phyloP scores from a whole-genome alignment of 2,888 invertebrate genomes.

The Ramazzottius varieornatus region DNA sequence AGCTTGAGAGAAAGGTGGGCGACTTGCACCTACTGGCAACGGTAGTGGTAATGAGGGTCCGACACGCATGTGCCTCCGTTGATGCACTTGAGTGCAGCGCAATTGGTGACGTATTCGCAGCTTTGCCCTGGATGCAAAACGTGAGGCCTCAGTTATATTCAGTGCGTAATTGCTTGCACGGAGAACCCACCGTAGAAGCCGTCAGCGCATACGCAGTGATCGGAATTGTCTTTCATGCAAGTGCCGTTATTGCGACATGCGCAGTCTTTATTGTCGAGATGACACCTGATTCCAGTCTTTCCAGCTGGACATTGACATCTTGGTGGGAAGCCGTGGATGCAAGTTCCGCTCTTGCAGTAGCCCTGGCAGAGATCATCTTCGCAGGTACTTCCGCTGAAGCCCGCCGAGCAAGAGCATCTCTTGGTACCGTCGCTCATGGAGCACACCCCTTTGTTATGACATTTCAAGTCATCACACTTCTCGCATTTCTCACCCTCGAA shows the following conservation, averaged over 20 bases:
- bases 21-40: not conserved
- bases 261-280: conserved; percentile 28
- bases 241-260: conserved; percentile 16
- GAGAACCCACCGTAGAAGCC: not conserved
- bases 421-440: conserved; percentile 15
- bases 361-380: conserved; percentile 32
- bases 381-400: conserved; percentile 33
- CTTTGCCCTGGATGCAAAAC: not conserved
- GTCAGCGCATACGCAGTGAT: not conserved
- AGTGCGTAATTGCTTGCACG: no score
- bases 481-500: conserved; percentile 12
- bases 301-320: conserved; percentile 26
- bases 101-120: not conserved
- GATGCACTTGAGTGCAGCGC: not conserved
- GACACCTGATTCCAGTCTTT: conserved; percentile 28
- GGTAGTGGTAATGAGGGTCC: not conserved
- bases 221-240: no score
- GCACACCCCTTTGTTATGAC: conserved; percentile 37
- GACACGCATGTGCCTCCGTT: not conserved
- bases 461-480: conserved; percentile 19
- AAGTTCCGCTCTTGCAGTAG: conserved; percentile 34
- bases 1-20: no score
- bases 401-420: conserved; percentile 27
- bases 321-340: not conserved
- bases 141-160: no score